These are phyloP conservation scores for Pollenia griseotomentosa DNA, from an alignment of 2,888 invertebrate species.

Conservation along the genomic window DNA sequence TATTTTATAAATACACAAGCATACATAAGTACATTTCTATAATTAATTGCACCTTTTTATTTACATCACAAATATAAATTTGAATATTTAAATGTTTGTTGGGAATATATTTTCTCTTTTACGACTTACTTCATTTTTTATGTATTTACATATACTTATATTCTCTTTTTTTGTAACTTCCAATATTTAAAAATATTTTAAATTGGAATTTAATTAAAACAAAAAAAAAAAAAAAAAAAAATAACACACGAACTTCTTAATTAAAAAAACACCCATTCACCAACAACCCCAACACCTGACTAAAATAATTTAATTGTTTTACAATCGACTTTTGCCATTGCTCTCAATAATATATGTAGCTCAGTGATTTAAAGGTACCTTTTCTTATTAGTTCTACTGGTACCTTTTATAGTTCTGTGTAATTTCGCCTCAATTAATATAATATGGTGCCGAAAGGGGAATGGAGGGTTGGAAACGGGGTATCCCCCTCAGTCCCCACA, in stretches of 20 bases:
- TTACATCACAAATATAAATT: no score
- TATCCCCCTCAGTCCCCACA: no score
- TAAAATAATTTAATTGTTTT: conserved; percentile 23
- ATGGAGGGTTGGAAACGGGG: no score
- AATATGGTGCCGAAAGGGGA: no score
- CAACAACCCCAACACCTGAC: conserved; percentile 16
- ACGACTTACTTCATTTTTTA: conserved; percentile 24
- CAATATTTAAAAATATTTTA: neutral
- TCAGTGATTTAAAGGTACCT: conserved; percentile 18
- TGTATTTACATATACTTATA: neutral
- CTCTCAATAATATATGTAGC: conserved; percentile 11
- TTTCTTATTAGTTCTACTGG: neutral
- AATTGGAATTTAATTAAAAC: neutral
- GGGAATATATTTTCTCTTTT: neutral
- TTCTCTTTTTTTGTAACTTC: neutral
- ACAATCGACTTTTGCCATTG: conserved; percentile 6
- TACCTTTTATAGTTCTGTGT: neutral
- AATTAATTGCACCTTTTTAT: no score
- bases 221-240: neutral
- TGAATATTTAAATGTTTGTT: no score
- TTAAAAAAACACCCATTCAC: conserved; percentile 10
- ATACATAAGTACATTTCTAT: no score
- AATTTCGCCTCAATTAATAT: no score
- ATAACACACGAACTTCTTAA: neutral
- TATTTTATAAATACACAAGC: no score